A percentile compares a stretch with the other conserved stretches of the same genome.
These are phyloP conservation scores for Darevskia nairensis DNA, from an alignment of 2,797 vertebrate genomes.

Conservation along the genomic window DNA sequence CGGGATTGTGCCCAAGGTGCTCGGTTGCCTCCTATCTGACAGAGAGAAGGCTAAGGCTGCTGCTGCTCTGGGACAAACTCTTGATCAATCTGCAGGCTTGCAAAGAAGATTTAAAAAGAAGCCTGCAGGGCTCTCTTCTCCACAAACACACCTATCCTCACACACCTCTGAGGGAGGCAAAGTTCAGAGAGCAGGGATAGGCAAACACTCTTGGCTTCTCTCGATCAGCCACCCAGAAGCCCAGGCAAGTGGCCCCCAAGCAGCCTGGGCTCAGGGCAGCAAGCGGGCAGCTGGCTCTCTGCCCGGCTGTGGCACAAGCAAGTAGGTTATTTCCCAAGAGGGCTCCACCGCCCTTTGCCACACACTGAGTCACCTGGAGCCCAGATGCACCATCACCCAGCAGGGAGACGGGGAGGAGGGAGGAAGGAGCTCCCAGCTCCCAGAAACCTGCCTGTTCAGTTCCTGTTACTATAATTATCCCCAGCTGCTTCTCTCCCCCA, in stretches of 20 bases:
- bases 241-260: neutral
- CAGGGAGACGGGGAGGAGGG: conserved; percentile 30
- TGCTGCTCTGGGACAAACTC: too few species aligned
- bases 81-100: neutral
- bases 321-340: too few species aligned
- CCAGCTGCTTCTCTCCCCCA: conserved; percentile 43
- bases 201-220: neutral
- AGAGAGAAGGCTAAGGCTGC: too few species aligned
- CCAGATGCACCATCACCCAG: conserved; percentile 44
- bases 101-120: neutral
- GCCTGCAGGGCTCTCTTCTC: neutral
- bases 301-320: neutral
- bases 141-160: neutral
- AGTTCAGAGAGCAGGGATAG: neutral
- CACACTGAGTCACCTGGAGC: conserved; percentile 48
- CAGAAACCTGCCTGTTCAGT: conserved; percentile 66
- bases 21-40: too few species aligned
- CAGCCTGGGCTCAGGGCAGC: neutral
- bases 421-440: conserved; percentile 32
- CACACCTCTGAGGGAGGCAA: too few species aligned
- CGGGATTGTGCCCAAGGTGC: too few species aligned
- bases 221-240: neutral
- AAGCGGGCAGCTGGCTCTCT: neutral
- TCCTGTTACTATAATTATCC: conserved; percentile 51
- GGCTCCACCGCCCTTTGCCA: neutral